phyloP scores from a whole-genome alignment of 2,113 vertebrate genomes.

The Ictalurus punctatus region DNA sequence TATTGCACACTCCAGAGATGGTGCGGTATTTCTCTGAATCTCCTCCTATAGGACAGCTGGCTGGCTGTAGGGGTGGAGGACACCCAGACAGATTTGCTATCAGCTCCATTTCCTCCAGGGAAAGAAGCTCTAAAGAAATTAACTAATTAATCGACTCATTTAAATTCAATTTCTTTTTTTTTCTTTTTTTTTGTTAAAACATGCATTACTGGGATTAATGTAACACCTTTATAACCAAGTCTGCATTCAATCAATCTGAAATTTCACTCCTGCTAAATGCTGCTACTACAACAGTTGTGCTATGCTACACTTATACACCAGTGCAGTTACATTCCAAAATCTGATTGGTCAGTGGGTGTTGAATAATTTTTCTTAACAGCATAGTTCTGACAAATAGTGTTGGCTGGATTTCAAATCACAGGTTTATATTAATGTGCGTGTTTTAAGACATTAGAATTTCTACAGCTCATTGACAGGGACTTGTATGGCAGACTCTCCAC shows the following conservation, averaged over 20 bases:
- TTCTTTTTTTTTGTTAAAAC: background rate
- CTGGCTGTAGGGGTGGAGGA: conserved; percentile 67
- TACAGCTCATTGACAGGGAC: background rate
- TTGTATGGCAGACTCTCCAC: background rate
- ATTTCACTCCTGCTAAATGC: background rate
- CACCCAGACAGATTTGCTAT: conserved; percentile 82
- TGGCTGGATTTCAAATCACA: background rate
- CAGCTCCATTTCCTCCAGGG: conserved; percentile 67
- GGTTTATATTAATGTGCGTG: background rate
- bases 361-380: background rate
- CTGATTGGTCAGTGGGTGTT: background rate
- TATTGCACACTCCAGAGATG: conserved; percentile 88
- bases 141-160: conserved; percentile 38
- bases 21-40: conserved; percentile 79
- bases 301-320: background rate
- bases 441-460: background rate
- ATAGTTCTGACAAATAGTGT: background rate
- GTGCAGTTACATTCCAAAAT: background rate
- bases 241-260: background rate
- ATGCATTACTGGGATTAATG: background rate
- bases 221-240: background rate
- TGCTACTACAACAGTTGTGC: background rate
- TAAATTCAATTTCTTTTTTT: conserved; percentile 31
- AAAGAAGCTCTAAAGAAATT: conserved; percentile 67
- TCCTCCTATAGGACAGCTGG: conserved; percentile 71